Conservation (phyloP, 2,797 vertebrate species). For the Alca torda region DNA sequence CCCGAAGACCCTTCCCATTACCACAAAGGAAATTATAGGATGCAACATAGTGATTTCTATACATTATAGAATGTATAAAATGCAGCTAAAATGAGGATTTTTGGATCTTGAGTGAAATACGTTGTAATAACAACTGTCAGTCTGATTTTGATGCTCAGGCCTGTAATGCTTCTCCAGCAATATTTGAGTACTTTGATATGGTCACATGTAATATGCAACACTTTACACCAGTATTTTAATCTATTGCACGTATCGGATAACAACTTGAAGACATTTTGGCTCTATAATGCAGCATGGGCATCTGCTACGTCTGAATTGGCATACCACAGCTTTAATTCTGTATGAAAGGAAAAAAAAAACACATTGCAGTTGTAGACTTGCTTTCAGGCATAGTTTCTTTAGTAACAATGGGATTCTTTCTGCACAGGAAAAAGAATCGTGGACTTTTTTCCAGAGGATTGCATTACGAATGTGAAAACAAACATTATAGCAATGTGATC, state of each 20-base stretch:
- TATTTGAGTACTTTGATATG: conserved; percentile 10
- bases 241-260: background rate
- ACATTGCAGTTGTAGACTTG: too few species aligned
- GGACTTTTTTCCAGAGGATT: background rate
- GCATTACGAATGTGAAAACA: background rate
- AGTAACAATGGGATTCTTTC: background rate
- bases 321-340: background rate
- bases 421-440: background rate
- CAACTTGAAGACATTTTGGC: background rate
- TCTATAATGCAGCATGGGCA: background rate
- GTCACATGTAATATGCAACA: background rate
- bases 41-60: background rate
- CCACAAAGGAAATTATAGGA: background rate
- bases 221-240: background rate
- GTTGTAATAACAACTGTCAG: conserved; percentile 12
- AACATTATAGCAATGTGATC: background rate
- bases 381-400: background rate
- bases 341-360: background rate
- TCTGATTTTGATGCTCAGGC: conserved; percentile 32
- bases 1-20: background rate
- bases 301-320: background rate
- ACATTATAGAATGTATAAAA: too few species aligned
- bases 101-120: background rate
- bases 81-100: background rate
- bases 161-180: background rate